Base-by-base conservation (phyloP, 2,888 invertebrate species). In the Phyllotreta cruciferae region DNA sequence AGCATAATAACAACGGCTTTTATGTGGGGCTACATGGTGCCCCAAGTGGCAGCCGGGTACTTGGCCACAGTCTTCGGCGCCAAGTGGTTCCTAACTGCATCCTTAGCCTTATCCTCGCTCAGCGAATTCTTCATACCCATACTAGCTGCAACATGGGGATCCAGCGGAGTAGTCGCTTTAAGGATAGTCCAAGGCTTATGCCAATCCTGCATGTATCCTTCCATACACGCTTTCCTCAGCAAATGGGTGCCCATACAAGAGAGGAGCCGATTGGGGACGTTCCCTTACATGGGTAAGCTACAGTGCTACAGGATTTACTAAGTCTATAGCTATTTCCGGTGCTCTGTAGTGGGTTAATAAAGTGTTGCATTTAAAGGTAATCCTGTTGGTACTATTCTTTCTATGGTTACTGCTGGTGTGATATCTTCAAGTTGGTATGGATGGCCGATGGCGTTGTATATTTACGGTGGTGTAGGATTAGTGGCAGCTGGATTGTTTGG, bases 361-460 rank as follows among this genome's bases (percentile, higher is more conserved):
- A 24, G 24, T 24, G 5, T 11, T 13, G 24, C 42, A 42, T 37
- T 24, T 24, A 4, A 77, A 78, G 93, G 93, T 49, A 87, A 88
- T 9, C 90, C 91, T 77, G 84, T 93, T 9, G 94, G 94, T 6
- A 91, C 92, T 7, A 90, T 93, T 0, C 75, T 92, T 0, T 88
- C 91, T 72, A 79, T 92, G 74, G 85, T 90, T n/a, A 81, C 87
- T 9, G 87, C 91, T 11, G 94, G 93, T 0, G 80, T 87, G 1
- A 82, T 94, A 45, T 84, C 91, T 0, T 87, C 87, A 0, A 87
- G 88, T 0, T 72, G 81, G 0, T 83, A 87, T 74, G 92, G 92
- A 0, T 93, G 93, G 93, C 88, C 90, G 0, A 86, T 89, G 34
- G 88, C 90, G 60, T 92, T 93, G 79, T 93, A 92, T 75, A 79